Evolutionary conservation across 2,113 vertebrate genomes (phyloP).

Genomic region (Tor tambroides): DNA sequence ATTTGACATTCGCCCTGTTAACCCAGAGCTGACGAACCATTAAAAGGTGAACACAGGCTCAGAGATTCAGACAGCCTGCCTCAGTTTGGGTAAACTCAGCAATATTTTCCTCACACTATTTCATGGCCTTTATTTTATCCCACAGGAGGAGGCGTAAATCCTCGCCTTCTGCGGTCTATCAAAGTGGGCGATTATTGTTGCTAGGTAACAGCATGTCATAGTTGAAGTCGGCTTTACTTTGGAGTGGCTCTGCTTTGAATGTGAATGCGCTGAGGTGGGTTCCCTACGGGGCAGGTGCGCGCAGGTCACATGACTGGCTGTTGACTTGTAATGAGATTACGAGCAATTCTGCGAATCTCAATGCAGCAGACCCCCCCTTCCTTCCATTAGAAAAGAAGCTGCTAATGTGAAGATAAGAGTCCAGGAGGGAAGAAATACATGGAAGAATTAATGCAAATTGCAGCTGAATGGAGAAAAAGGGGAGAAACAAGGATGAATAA

Average conservation of each 20-base stretch:
- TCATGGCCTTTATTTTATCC: conserved; percentile 30
- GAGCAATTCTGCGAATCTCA: conserved; percentile 9
- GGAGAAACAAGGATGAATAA: conserved; percentile 19
- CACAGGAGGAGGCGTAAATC: conserved; percentile 46
- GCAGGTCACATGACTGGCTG: conserved; percentile 22
- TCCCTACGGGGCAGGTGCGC: conserved; percentile 18
- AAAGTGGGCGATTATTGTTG: conserved; percentile 59
- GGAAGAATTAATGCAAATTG: conserved; percentile 19
- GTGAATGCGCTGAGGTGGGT: conserved; percentile 34
- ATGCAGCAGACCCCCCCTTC: not conserved
- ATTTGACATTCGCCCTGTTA: not conserved
- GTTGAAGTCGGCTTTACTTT: conserved; percentile 47
- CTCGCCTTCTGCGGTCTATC: conserved; percentile 41
- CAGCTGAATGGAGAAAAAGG: not conserved
- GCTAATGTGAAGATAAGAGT: conserved; percentile 14
- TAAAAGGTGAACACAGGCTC: not conserved
- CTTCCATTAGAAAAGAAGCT: not conserved
- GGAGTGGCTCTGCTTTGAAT: conserved; percentile 45
- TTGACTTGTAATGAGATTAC: conserved; percentile 42
- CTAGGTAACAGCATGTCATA: conserved; percentile 62
- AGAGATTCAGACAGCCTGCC: not conserved
- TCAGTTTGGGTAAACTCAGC: not conserved
- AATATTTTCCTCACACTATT: conserved; percentile 38
- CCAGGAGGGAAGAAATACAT: conserved; percentile 13
- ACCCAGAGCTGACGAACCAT: not conserved